Conservation (phyloP, 2,113 vertebrate species). For the Noturus placidus region DNA sequence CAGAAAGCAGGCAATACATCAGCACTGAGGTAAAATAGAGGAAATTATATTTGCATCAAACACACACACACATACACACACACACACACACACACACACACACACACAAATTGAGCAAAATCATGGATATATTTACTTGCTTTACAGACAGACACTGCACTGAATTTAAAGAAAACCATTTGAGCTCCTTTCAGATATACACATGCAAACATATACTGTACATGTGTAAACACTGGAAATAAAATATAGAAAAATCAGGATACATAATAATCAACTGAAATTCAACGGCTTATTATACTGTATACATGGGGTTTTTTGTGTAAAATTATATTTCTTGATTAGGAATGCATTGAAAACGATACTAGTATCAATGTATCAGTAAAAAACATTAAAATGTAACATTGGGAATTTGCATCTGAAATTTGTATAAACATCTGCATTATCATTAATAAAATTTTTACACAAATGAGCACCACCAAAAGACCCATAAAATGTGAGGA, state of each 20-base stretch:
- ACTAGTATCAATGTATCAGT: not conserved
- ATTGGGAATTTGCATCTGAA: too few relatives aligned
- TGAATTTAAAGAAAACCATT: not conserved
- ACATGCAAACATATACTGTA: not conserved
- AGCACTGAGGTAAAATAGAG: conserved; percentile 60
- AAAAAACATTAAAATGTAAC: too few relatives aligned
- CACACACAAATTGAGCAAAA: not conserved
- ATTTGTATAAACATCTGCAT: not conserved
- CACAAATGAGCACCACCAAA: not conserved
- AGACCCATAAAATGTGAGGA: not conserved
- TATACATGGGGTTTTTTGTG: not conserved
- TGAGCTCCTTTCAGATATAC: conserved; percentile 25
- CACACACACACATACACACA: conserved; percentile 2
- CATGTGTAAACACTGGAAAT: not conserved
- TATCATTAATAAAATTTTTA: not conserved
- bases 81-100: not conserved
- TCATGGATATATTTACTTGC: too few relatives aligned
- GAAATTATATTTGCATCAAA: conserved; percentile 55
- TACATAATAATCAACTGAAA: not conserved
- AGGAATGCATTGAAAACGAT: not conserved
- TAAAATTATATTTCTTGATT: not conserved
- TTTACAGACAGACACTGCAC: conserved; percentile 13
- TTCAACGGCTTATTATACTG: not conserved
- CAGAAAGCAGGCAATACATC: conserved; percentile 61
- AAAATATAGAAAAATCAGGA: not conserved